Conservation (phyloP, 2,797 vertebrate species). For the Kryptolebias ocellatus region DNA sequence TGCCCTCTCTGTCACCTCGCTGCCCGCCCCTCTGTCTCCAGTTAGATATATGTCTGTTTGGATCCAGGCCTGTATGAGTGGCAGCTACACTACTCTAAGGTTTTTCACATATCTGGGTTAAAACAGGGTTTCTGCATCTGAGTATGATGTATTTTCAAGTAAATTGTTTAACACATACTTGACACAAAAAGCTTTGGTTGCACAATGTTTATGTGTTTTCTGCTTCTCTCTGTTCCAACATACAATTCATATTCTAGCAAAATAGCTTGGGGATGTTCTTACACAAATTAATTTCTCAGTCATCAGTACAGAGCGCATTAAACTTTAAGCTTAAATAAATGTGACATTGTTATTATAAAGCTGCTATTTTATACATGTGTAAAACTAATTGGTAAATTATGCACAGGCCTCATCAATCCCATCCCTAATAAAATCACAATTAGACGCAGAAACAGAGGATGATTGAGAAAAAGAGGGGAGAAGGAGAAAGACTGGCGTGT, state of each 20-base stretch:
- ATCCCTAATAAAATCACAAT: slow-evolving; percentile 83
- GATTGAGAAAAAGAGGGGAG: slow-evolving; percentile 27
- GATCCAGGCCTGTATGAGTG: slow-evolving; percentile 44
- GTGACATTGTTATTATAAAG: slow-evolving; percentile 73
- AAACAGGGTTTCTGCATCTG: slow-evolving; percentile 24
- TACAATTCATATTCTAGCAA: slow-evolving; percentile 38
- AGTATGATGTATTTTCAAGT: slow-evolving; percentile 36
- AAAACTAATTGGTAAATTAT: slow-evolving; percentile 83
- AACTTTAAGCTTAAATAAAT: slow-evolving; percentile 83
- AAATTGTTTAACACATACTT: slow-evolving; percentile 9
- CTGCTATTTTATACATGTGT: slow-evolving; percentile 77
- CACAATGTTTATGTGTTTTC: slow-evolving; percentile 5
- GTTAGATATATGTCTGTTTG: slow-evolving; percentile 77
- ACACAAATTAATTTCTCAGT: slow-evolving; percentile 72
- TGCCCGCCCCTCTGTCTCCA: slow-evolving; percentile 79
- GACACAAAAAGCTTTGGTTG: slow-evolving; percentile 1
- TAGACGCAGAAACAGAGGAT: slow-evolving; percentile 68
- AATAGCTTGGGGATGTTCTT: slow-evolving; percentile 65
- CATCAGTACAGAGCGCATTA: slow-evolving; percentile 70
- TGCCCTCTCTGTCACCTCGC: slow-evolving; percentile 80
- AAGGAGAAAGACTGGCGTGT: slow-evolving; percentile 59
- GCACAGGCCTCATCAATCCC: slow-evolving; percentile 75
- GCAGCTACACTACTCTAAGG: slow-evolving; percentile 38
- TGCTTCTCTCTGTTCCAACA: slow-evolving; percentile 24
- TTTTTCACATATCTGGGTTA: slow-evolving; percentile 29